phyloP scores from a whole-genome alignment of 2,113 vertebrate species.

The Barbus barbus region DNA sequence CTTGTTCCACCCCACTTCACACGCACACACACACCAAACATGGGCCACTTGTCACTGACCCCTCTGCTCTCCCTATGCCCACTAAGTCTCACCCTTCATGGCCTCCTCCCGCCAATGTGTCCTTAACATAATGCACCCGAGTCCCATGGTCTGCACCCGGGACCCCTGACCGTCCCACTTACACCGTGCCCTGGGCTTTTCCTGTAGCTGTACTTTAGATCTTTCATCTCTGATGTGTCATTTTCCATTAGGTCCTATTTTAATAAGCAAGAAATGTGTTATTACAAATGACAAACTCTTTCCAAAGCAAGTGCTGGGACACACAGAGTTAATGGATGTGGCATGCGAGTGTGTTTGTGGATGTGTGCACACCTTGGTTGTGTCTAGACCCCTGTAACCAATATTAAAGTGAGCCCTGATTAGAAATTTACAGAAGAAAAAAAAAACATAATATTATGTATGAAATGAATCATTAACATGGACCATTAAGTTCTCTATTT shows the following conservation, averaged over 20 bases:
- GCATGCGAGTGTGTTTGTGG: slow-evolving; percentile 29
- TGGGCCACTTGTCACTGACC: slow-evolving; percentile 82
- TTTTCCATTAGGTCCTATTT: background rate
- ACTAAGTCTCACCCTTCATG: slow-evolving; percentile 66
- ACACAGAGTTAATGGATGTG: slow-evolving; percentile 27
- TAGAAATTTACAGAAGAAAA: slow-evolving; percentile 80
- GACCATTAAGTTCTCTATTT: slow-evolving; percentile 93
- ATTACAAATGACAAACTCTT: slow-evolving; percentile 14
- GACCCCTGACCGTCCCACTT: slow-evolving; percentile 2
- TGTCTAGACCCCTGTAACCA: slow-evolving; percentile 78
- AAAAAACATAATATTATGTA: slow-evolving; percentile 90
- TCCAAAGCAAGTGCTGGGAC: background rate
- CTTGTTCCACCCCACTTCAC: slow-evolving; percentile 78
- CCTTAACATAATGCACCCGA: slow-evolving; percentile 2
- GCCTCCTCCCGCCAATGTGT: slow-evolving; percentile 44
- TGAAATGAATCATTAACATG: slow-evolving; percentile 95
- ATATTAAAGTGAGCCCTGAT: slow-evolving; percentile 81
- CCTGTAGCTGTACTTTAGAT: slow-evolving; percentile 1
- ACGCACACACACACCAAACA: slow-evolving; percentile 51
- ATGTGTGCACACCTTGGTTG: slow-evolving; percentile 69
- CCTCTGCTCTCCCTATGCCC: slow-evolving; percentile 54
- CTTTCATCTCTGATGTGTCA: background rate
- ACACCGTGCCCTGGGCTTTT: slow-evolving; percentile 1
- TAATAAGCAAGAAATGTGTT: background rate
- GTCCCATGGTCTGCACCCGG: background rate